Percentiles rank a stretch among this genome's conserved stretches.
phyloP scores from a whole-genome alignment of 2,113 vertebrate genomes.

The Globicephala melas region DNA sequence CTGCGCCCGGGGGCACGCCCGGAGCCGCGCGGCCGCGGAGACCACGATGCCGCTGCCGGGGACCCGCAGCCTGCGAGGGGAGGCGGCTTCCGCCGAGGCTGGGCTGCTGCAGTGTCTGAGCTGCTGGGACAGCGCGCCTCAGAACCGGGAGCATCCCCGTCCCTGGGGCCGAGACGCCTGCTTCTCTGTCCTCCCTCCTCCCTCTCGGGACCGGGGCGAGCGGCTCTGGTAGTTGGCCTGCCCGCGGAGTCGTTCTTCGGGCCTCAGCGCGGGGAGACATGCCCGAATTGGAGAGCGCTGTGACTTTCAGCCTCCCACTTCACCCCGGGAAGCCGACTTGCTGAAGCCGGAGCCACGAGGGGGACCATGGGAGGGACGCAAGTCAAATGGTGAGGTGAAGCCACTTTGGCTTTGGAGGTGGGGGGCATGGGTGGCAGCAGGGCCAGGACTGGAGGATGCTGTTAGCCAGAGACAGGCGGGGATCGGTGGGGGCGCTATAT shows the following conservation, averaged over 20 bases:
- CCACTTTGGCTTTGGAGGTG: conserved; percentile 41
- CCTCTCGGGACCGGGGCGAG: not conserved
- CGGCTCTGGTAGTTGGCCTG: conserved; percentile 34
- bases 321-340: conserved; percentile 49
- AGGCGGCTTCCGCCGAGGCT: conserved; percentile 39
- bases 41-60: conserved; percentile 13
- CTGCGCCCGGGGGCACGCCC: not conserved
- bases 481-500: not conserved
- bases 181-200: not conserved
- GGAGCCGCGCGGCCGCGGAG: not conserved
- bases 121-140: conserved; percentile 10
- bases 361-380: conserved; percentile 88
- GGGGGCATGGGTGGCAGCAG: not conserved
- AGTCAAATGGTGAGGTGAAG: conserved; percentile 87
- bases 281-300: conserved; percentile 50
- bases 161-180: not conserved
- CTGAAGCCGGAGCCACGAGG: conserved; percentile 76
- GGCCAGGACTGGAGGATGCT: not conserved
- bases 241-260: not conserved
- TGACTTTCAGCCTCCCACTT: conserved; percentile 47
- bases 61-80: not conserved
- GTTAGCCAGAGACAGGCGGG: not conserved
- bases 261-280: conserved; percentile 63
- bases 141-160: not conserved
- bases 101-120: not conserved